These are phyloP conservation scores for Drosophila subquinaria DNA, from an alignment of 2,888 invertebrate genomes.

Conservation along the genomic window DNA sequence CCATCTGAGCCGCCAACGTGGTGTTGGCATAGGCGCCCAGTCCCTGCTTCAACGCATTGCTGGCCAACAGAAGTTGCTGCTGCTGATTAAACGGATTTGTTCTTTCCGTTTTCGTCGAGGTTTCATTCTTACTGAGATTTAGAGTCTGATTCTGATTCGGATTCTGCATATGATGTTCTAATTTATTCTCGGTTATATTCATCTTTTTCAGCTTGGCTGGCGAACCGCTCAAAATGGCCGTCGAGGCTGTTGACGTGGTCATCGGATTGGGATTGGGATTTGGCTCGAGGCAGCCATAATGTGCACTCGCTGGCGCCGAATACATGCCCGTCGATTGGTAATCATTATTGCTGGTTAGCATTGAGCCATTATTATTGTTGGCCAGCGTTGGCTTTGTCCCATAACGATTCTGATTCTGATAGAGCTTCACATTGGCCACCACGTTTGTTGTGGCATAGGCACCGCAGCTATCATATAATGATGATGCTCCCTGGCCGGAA, in stretches of 20 bases:
- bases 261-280: slow-evolving; percentile 82
- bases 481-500: slow-evolving; percentile 56
- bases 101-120: slow-evolving; percentile 46
- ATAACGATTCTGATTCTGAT: slow-evolving; percentile 83
- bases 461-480: slow-evolving; percentile 85
- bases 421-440: slow-evolving; percentile 85
- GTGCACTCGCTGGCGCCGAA: slow-evolving; percentile 85
- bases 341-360: slow-evolving; percentile 65
- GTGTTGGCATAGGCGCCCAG: slow-evolving; percentile 83
- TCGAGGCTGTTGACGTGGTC: slow-evolving; percentile 83
- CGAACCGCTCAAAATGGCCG: slow-evolving; percentile 68
- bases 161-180: slow-evolving; percentile 54
- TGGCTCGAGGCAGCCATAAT: slow-evolving; percentile 80
- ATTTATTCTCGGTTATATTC: slow-evolving; percentile 85
- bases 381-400: slow-evolving; percentile 63
- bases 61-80: slow-evolving; percentile 82
- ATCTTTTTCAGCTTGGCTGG: slow-evolving; percentile 82
- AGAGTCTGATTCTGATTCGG: not conserved
- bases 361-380: slow-evolving; percentile 60
- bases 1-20: slow-evolving; percentile 80
- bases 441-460: slow-evolving; percentile 86
- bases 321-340: slow-evolving; percentile 84
- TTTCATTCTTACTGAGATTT: slow-evolving; percentile 47
- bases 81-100: slow-evolving; percentile 79
- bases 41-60: slow-evolving; percentile 83